Evolutionary conservation across 2,113 vertebrate species (phyloP).

Genomic region (Sinocyclocheilus grahami): DNA sequence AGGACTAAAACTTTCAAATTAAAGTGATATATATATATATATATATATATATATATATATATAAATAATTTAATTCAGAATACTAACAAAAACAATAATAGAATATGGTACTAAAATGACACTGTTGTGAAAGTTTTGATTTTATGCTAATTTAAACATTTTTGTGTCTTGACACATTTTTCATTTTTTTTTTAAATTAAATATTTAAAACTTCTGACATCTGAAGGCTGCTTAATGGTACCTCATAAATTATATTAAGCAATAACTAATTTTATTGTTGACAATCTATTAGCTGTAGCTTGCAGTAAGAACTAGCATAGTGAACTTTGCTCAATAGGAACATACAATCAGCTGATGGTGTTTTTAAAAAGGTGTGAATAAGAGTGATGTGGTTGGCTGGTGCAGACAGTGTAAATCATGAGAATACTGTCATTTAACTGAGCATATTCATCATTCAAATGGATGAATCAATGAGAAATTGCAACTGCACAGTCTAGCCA

Average conservation of each 20-base stretch:
- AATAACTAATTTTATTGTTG: too few species aligned
- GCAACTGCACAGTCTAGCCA: slow-evolving; percentile 2
- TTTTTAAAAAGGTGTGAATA: background rate
- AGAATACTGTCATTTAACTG: background rate
- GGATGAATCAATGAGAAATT: background rate
- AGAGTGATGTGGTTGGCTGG: background rate
- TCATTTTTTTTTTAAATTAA: background rate
- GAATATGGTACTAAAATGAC: too few species aligned
- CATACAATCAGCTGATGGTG: background rate
- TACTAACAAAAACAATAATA: too few species aligned
- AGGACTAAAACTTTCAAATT: too few species aligned
- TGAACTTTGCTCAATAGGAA: background rate
- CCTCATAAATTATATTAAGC: background rate
- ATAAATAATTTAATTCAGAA: too few species aligned
- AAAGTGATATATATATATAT: too few species aligned
- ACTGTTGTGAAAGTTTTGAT: too few species aligned
- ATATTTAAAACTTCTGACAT: background rate
- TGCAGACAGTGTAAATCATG: background rate
- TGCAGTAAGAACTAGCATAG: background rate
- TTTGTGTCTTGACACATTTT: too few species aligned
- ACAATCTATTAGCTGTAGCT: background rate
- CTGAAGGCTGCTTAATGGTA: background rate
- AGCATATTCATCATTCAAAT: background rate
- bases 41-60: too few species aligned
- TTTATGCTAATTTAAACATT: too few species aligned